Conservation (phyloP, 2,113 vertebrate species). For the Centropus unirufus region DNA sequence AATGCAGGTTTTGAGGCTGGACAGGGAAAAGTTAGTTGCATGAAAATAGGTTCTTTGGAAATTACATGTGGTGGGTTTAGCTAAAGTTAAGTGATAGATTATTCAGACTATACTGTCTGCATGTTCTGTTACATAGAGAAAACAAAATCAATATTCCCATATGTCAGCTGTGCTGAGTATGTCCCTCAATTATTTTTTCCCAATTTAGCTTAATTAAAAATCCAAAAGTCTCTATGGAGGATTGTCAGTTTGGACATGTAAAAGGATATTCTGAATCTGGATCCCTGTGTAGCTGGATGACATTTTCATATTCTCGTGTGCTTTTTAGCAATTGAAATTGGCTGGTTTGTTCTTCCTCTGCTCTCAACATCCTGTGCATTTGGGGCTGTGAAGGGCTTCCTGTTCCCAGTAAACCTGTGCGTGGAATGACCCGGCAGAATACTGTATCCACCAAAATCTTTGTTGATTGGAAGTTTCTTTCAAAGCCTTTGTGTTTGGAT, state of each 20-base stretch:
- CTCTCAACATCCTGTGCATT: background rate
- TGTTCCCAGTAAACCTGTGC: constrained; percentile 1
- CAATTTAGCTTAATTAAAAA: background rate
- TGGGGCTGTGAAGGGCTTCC: constrained; percentile 10
- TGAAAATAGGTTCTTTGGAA: background rate
- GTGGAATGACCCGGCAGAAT: constrained; percentile 17
- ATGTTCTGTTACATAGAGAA: background rate
- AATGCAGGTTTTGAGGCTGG: background rate
- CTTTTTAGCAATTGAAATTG: constrained; percentile 34
- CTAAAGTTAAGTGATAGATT: background rate
- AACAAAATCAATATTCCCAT: background rate
- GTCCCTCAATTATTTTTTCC: background rate
- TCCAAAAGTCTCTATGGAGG: background rate
- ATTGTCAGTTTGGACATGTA: background rate
- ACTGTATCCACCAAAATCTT: background rate
- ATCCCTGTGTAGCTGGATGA: background rate
- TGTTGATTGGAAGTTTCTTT: constrained; percentile 19
- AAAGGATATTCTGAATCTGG: background rate
- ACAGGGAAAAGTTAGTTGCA: background rate
- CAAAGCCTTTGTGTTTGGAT: background rate
- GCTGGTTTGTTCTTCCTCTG: constrained; percentile 60
- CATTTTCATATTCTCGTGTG: background rate
- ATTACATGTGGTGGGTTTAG: background rate
- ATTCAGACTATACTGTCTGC: background rate
- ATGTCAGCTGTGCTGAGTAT: background rate